These are phyloP conservation scores for Xiphophorus couchianus DNA, from an alignment of 2,113 vertebrate species.

Conservation along the genomic window DNA sequence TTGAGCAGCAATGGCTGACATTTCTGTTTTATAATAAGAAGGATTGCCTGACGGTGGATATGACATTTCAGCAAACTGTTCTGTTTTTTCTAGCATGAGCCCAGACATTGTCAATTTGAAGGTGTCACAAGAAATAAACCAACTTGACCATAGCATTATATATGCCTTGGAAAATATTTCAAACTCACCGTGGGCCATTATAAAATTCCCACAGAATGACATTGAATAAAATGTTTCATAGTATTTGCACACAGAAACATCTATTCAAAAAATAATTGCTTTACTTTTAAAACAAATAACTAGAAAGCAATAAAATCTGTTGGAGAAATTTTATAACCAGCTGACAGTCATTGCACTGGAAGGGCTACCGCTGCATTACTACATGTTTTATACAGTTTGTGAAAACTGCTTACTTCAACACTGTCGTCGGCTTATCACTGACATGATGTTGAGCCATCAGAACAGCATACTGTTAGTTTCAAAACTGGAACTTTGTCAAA, in stretches of 20 bases:
- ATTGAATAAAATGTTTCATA: not conserved
- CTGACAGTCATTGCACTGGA: not conserved
- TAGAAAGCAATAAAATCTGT: not conserved
- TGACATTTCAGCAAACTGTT: conserved; percentile 13
- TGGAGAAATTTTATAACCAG: not conserved
- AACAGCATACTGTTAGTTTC: not conserved
- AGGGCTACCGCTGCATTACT: not conserved
- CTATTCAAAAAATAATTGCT: not conserved
- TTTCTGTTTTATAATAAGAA: conserved; percentile 4
- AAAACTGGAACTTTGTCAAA: not conserved
- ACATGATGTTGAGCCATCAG: not conserved
- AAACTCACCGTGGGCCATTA: not conserved
- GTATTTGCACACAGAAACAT: not conserved
- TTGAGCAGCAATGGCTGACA: conserved; percentile 18
- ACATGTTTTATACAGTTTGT: not conserved
- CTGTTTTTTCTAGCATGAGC: conserved; percentile 4
- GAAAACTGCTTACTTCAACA: not conserved
- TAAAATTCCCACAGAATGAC: not conserved
- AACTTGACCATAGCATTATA: not conserved
- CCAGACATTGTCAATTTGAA: not conserved
- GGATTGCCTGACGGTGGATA: conserved; percentile 11
- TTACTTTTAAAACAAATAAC: not conserved
- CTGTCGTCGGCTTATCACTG: not conserved
- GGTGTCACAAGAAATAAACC: not conserved
- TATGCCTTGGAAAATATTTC: not conserved